Base-by-base conservation (phyloP, 2,888 invertebrate species). In the Pseudococcus longispinus region DNA sequence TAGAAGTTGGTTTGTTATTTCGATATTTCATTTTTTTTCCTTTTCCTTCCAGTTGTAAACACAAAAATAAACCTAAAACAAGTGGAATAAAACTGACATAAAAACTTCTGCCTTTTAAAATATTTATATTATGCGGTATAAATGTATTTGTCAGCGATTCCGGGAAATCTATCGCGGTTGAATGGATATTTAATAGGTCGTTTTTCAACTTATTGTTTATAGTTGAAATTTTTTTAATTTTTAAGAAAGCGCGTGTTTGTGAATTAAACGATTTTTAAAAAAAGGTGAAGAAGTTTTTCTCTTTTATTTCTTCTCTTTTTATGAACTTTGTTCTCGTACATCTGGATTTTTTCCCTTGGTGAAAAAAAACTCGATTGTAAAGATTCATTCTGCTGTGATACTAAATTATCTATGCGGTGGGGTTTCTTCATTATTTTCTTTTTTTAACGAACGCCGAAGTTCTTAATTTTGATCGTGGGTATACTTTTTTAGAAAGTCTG, bases 1-100 rank as follows among this genome's bases (percentile, higher is more conserved):
- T 37, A 42, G 42, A 80, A 80, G 77, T 80, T 42, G 37, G 77
- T 80, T 80, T 42, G 77, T 80, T 80, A 80, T 80, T 80, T 80
- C 77, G 77, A 80, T 37, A 42, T 80, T 80, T 80, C 77, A 70
- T 70, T 80, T 80, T 65, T 65, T 42, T 80, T 42, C 74, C 11
- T 37, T 37, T 37, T 37, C 18, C 74, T 37, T 74, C 42, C 42
- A 42, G 77, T 80, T 80, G 77, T 80, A 80, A 80, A 80, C 77
- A 80, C 77, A 80, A 42, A 80, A 80, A 37, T 80, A 80, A 80
- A 80, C 77, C 77, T 80, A 80, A 80, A 80, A 80, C 77, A 80
- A 80, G 77, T 80, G 77, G 77, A 80, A 80, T 80, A 80, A 80
- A 80, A 80, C 37, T 80, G 77, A 80, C 77, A 80, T 80, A 80